Evolutionary conservation across 2,888 invertebrate species (phyloP), one percentile per base, ranked within the genome.

Genomic region (Eurois occulta): DNA sequence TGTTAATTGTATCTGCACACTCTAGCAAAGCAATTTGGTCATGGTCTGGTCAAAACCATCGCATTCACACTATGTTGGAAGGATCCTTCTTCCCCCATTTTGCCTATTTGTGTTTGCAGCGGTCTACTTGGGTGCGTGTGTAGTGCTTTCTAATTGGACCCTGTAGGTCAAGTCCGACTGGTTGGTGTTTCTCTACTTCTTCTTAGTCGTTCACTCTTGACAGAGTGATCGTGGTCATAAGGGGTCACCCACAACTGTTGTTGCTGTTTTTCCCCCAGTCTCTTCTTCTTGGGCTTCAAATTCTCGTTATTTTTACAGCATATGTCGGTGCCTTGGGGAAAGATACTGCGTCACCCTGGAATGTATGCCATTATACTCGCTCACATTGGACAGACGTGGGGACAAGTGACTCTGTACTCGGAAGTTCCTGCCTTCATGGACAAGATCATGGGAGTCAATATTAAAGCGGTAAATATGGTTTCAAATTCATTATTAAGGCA

Each of bases 361-460:
- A 77, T 95, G 82, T 93, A 92, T 58, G 96, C 98, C 0, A 92
- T 97, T n/a, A 97, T 93, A 10, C 91, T 97, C 0, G 97, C 97
- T 0, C 98, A 98, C 83, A 96, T 97, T 66, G 97, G 97, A 0
- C 97, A 97, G 81, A 97, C 97, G n/a, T 98, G 98, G 98, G 98
- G 98, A 10, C 98, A 98, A 92, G 97, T 98, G 95, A 98, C 98
- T 28, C 93, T 99, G 52, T 97, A 98, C 43, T 98, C 98, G 0
- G 98, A 98, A 93, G 98, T 98, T 55, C 98, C 98, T 0, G 97
- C 97, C 0, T 98, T 98, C 89, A 97, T 98, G 97, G 97, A 97
- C 86, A 97, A 97, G 58, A 97, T 98, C 4, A 97, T 98, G 88
- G 96, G 97, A 62, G 98, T 97, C 89, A 97, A 98, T 77, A 95